Percentiles rank a stretch among this genome's conserved stretches.
These are phyloP conservation scores for Drosophila siamana DNA, from an alignment of 2,888 invertebrate species.

Conservation along the genomic window DNA sequence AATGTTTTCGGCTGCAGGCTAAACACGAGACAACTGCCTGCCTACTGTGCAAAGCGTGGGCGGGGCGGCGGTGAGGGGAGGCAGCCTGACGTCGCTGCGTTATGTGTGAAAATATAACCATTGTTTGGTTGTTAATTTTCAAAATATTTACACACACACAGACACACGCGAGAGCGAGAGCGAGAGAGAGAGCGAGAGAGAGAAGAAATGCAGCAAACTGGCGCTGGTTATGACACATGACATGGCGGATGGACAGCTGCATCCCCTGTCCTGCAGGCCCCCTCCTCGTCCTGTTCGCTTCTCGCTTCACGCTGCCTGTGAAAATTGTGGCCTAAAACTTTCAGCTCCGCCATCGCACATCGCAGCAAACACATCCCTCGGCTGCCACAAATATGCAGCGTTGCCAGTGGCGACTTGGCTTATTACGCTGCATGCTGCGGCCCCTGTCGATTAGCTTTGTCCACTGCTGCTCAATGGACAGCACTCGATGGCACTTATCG, in stretches of 20 bases:
- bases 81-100: conserved; percentile 24
- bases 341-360: conserved; percentile 14
- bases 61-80: neutral
- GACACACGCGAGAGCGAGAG: conserved; percentile 10
- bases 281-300: neutral
- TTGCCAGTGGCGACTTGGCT: conserved; percentile 32
- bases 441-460: conserved; percentile 22
- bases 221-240: conserved; percentile 60
- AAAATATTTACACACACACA: conserved; percentile 54
- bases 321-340: conserved; percentile 61
- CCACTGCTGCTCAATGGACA: conserved; percentile 30
- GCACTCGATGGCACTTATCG: neutral
- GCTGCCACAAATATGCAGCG: conserved; percentile 58
- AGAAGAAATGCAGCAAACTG: conserved; percentile 23
- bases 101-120: conserved; percentile 73
- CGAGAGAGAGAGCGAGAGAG: conserved; percentile 15
- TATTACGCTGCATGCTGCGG: conserved; percentile 11
- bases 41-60: neutral
- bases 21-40: conserved; percentile 18
- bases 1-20: conserved; percentile 40
- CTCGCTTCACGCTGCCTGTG: conserved; percentile 36
- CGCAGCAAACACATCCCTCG: conserved; percentile 4
- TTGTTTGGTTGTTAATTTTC: conserved; percentile 71
- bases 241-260: conserved; percentile 57
- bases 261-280: conserved; percentile 21